Base-by-base conservation (phyloP, 2,797 vertebrate genomes). In the Acanthurus tractus region DNA sequence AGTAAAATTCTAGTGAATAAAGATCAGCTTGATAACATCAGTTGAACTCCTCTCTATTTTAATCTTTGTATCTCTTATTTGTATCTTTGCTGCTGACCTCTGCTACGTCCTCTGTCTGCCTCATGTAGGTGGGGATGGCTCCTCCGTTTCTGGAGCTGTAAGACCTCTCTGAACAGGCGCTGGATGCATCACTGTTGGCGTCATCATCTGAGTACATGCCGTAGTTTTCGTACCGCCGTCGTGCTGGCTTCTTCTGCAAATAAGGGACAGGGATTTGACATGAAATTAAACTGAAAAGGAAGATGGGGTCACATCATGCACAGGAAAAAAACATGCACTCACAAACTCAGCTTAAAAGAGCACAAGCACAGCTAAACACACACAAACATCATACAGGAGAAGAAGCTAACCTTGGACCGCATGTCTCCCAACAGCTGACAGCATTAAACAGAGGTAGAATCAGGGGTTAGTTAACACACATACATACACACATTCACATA, bases 351-450 rank as follows among this genome's bases (percentile, higher is more conserved):
- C 44, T 48, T 40, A 15, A 71, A 17, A 36, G 14, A 63, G 59
- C 2, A 61, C 36, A 61, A 70, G 79, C 49, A 72, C 52, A 50
- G n/a, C 68, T 40, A 64, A 59, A 71, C 48, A 74, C 56, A 57
- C 64, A 73, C 49, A 85, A 65, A 87, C 80, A 81, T 67, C 79
- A 74, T 79, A 73, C 75, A 75, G 88, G 87, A 87, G 82, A 83
- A 83, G 84, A 81, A 63, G 92, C 94, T 95, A 94, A 99, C 98
- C 98, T 99, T 99, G 87, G 96, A 97, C 92, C 97, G 96, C 91
- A 98, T 97, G 96, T 99, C 98, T 97, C 98, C 97, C 96, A 99
- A 97, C 94, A 99, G 97, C 97, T 99, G 98, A 97, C 91, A 96
- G 97, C 98, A 92, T 96, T 96, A 94, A 96, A 95, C 87, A 92